Evolutionary conservation across 1,140 invertebrate genomes (phyloP).

Genomic region (Lepidurus packardi): DNA sequence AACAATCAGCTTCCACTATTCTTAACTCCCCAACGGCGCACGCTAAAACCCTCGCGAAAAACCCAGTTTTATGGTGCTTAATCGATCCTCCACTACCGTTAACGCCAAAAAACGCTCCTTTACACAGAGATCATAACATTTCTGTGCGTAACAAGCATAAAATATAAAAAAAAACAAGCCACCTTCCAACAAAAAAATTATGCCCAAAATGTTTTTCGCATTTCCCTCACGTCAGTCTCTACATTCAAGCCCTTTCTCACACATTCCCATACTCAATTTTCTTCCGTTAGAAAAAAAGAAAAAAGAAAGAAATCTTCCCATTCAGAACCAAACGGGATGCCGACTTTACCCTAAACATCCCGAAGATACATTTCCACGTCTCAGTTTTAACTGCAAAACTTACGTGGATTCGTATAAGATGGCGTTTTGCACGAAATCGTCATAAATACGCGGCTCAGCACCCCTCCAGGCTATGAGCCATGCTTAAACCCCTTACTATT

Average conservation of each 20-base stretch:
- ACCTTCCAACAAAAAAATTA: background rate
- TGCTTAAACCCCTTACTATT: background rate
- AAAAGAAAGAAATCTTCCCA: background rate
- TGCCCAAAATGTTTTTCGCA: background rate
- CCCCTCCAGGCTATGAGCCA: background rate
- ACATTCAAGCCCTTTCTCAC: background rate
- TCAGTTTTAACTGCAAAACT: background rate
- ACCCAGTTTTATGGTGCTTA: no score
- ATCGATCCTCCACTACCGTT: no score
- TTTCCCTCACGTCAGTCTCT: background rate
- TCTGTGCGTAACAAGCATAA: no score
- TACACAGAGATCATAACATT: no score
- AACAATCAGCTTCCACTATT: no score
- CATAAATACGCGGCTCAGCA: conserved; percentile 9
- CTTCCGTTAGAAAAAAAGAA: background rate
- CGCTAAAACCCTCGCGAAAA: no score
- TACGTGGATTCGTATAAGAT: background rate
- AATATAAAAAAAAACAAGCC: background rate
- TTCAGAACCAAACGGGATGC: background rate
- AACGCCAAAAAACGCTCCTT: no score
- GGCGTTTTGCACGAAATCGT: conserved; percentile 12
- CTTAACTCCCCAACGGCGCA: no score
- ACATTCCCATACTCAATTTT: background rate
- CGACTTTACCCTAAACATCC: background rate
- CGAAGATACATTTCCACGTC: background rate